phyloP scores from a whole-genome alignment of 2,113 vertebrate species.

The Pteropus alecto region DNA sequence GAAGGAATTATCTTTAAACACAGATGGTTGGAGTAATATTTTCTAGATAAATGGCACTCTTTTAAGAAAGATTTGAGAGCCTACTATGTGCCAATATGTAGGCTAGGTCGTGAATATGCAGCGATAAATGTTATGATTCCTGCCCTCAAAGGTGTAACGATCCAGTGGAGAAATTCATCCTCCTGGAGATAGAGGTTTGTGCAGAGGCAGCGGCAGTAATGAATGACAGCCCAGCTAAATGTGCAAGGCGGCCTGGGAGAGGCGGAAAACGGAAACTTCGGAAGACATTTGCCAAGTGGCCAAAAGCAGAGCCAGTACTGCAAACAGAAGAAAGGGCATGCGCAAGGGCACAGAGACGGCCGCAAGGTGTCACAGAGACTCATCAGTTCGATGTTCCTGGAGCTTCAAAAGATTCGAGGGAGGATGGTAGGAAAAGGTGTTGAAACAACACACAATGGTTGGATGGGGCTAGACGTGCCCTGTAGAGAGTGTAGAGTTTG shows the following conservation, averaged over 20 bases:
- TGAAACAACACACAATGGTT: not conserved
- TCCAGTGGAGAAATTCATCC: not conserved
- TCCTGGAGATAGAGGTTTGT: not conserved
- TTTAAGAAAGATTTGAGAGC: conserved; percentile 38
- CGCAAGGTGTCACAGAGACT: not conserved
- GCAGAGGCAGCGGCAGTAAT: not conserved
- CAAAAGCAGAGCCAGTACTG: not conserved
- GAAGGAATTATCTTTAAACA: conserved; percentile 66
- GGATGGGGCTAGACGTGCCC: not conserved
- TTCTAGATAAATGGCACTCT: conserved; percentile 38
- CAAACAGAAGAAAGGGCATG: not conserved
- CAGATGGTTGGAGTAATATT: conserved; percentile 51
- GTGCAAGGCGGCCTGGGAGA: not conserved
- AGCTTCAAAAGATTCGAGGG: not conserved
- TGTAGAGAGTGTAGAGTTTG: not conserved
- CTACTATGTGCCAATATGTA: conserved; percentile 23
- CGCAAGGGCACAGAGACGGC: not conserved
- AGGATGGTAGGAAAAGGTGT: not conserved
- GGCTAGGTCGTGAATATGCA: not conserved
- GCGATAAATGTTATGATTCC: not conserved
- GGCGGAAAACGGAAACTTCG: too few relatives aligned
- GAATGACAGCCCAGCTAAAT: not conserved
- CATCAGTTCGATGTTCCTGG: not conserved
- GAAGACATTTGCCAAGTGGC: not conserved
- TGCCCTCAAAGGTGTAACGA: not conserved